These are phyloP conservation scores for Pseudonaja textilis DNA, from an alignment of 2,113 vertebrate genomes.

Conservation along the genomic window DNA sequence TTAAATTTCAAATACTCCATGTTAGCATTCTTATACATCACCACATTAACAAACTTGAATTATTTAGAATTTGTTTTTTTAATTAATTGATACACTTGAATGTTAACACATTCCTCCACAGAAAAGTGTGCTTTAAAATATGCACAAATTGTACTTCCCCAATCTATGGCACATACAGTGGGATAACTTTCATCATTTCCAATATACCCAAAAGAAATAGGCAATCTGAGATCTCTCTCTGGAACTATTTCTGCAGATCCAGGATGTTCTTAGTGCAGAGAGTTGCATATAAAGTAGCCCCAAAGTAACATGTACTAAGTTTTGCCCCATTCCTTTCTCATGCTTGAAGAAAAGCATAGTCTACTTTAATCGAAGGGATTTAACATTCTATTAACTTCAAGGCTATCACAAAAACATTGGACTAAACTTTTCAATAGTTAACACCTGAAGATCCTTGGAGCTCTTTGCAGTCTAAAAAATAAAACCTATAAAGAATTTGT, in stretches of 20 bases:
- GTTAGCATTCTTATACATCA: neutral
- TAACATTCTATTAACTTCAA: neutral
- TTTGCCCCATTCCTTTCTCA: neutral
- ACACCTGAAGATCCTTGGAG: neutral
- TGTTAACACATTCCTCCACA: neutral
- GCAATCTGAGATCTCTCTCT: neutral
- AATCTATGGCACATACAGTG: neutral
- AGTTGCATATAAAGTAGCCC: neutral
- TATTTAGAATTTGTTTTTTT: neutral
- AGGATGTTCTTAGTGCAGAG: neutral
- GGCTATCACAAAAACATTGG: neutral
- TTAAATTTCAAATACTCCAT: neutral
- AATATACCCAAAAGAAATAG: neutral
- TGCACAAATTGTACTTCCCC: neutral
- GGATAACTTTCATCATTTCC: neutral
- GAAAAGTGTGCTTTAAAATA: neutral
- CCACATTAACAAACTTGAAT: neutral
- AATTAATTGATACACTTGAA: neutral
- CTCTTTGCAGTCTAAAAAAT: neutral
- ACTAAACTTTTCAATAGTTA: neutral
- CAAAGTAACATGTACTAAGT: neutral
- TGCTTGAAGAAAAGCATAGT: neutral
- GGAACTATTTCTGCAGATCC: neutral
- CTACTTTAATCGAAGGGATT: neutral
- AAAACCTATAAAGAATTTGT: neutral